A percentile compares a stretch with the other conserved stretches of the same genome.
Conservation (phyloP, 2,113 vertebrate species). For the Sminthopsis crassicaudata region DNA sequence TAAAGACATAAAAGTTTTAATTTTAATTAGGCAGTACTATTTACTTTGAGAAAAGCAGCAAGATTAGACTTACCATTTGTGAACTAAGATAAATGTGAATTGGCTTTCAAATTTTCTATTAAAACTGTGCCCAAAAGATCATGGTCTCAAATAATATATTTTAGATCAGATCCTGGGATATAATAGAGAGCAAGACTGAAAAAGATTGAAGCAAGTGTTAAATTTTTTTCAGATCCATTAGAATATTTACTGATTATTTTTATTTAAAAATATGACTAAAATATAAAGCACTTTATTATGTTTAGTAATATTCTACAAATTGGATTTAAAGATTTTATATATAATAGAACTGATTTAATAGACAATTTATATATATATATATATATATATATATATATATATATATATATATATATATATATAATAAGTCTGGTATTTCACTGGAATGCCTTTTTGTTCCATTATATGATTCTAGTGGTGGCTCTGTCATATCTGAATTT, state of each 20-base stretch:
- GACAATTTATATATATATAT: no score
- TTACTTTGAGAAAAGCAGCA: not conserved
- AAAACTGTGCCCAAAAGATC: not conserved
- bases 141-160: not conserved
- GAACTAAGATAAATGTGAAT: not conserved
- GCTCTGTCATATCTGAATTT: no score
- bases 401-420: no score
- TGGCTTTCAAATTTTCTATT: not conserved
- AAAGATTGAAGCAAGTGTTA: not conserved
- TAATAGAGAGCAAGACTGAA: not conserved
- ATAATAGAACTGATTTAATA: not conserved
- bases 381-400: no score
- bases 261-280: not conserved
- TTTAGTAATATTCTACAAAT: not conserved
- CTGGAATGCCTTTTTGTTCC: no score
- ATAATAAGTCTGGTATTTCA: no score
- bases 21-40: not conserved
- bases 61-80: not conserved
- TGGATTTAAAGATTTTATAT: not conserved
- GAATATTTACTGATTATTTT: not conserved
- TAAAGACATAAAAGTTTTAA: not conserved
- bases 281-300: not conserved
- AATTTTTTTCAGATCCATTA: not conserved
- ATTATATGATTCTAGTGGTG: no score
- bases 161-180: not conserved